phyloP scores from a whole-genome alignment of 1,140 invertebrate species.

The Mizuhopecten yessoensis region DNA sequence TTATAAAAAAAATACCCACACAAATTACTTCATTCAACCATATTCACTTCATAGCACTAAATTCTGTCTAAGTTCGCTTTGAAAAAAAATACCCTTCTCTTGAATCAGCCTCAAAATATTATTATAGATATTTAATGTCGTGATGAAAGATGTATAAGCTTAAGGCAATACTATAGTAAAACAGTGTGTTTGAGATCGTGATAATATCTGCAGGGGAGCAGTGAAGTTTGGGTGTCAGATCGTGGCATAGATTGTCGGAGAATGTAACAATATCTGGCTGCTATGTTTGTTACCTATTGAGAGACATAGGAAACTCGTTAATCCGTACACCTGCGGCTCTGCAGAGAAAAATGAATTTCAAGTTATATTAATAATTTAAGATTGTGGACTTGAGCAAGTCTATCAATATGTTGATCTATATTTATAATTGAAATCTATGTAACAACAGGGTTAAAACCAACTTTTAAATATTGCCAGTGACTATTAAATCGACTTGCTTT shows the following conservation, averaged over 20 bases:
- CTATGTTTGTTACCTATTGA: not conserved
- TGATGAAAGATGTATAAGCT: conserved; percentile 14
- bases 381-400: too few relatives aligned
- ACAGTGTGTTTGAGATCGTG: not conserved
- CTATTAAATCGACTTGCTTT: too few relatives aligned
- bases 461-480: too few relatives aligned
- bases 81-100: not conserved
- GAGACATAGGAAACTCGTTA: not conserved
- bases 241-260: not conserved
- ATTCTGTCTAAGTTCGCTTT: conserved; percentile 13
- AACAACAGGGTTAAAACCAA: too few relatives aligned
- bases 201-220: not conserved
- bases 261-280: not conserved
- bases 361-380: too few relatives aligned
- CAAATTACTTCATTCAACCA: not conserved
- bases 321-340: not conserved
- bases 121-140: conserved; percentile 28
- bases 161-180: not conserved
- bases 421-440: too few relatives aligned
- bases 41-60: conserved; percentile 13
- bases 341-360: not conserved
- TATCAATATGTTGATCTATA: too few relatives aligned
- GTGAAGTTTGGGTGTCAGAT: conserved; percentile 32
- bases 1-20: not conserved
- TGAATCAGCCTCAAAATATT: not conserved